These are phyloP conservation scores for Cathartes aura DNA, from an alignment of 2,113 vertebrate species.

Conservation along the genomic window DNA sequence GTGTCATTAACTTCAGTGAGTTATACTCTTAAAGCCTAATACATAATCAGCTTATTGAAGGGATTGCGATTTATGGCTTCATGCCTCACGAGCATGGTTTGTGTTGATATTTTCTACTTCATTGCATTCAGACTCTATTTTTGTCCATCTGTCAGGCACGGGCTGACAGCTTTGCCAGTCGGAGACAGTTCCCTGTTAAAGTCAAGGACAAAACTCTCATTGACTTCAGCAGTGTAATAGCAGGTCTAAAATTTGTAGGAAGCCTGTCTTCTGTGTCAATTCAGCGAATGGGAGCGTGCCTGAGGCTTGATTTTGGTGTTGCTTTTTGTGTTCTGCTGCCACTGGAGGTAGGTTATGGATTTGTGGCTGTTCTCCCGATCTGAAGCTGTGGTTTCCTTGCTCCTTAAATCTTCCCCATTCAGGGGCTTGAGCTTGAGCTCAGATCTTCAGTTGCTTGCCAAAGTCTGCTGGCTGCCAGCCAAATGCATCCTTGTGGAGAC, in stretches of 20 bases:
- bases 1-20: conserved; percentile 1
- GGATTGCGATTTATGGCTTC: background rate
- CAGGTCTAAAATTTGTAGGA: background rate
- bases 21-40: background rate
- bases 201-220: background rate
- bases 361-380: background rate
- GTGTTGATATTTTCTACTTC: background rate
- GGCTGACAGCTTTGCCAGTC: background rate
- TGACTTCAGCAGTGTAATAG: background rate
- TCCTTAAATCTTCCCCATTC: background rate
- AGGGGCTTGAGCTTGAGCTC: background rate
- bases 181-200: background rate
- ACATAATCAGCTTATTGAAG: conserved; percentile 13
- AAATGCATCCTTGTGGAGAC: background rate
- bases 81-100: background rate
- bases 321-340: background rate
- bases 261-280: background rate
- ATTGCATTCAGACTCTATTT: background rate
- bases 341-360: background rate
- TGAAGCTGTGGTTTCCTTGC: background rate
- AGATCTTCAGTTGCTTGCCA: background rate
- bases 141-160: background rate
- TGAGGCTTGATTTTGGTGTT: background rate
- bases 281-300: fast-evolving
- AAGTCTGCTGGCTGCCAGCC: background rate